Conservation (phyloP, 2,888 invertebrate species). For the Incurvaria masculella region DNA sequence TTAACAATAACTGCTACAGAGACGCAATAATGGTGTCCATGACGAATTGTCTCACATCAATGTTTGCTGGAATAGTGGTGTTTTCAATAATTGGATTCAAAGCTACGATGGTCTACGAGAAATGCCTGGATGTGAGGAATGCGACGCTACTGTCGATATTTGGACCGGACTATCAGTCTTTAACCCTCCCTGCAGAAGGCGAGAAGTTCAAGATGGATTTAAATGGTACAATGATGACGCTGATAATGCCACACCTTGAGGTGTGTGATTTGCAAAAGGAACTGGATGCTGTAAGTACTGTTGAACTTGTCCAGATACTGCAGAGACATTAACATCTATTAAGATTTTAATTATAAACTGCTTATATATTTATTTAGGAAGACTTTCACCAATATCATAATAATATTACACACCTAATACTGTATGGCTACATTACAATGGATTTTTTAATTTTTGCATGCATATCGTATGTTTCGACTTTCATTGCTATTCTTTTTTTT, state of each 20-base stretch:
- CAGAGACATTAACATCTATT: neutral
- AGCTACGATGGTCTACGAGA: constrained; percentile 79
- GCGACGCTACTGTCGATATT: constrained; percentile 56
- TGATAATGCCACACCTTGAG: constrained; percentile 65
- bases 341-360: constrained; percentile 1
- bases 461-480: no score
- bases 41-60: constrained; percentile 92
- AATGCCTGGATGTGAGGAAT: constrained; percentile 65
- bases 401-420: no score
- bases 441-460: no score
- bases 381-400: no score
- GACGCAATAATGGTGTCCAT: constrained; percentile 91
- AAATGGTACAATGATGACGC: constrained; percentile 53
- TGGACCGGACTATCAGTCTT: constrained; percentile 43
- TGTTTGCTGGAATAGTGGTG: constrained; percentile 96
- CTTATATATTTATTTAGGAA: neutral
- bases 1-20: constrained; percentile 93
- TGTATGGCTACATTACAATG: no score
- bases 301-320: no score
- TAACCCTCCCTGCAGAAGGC: constrained; percentile 56
- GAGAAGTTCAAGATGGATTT: constrained; percentile 47
- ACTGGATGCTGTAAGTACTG: constrained; percentile 79
- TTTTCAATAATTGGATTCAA: constrained; percentile 95
- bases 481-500: no score
- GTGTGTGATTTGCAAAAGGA: constrained; percentile 83